Conservation (phyloP, 2,113 vertebrate species). For the Himantopus leucocephalus region DNA sequence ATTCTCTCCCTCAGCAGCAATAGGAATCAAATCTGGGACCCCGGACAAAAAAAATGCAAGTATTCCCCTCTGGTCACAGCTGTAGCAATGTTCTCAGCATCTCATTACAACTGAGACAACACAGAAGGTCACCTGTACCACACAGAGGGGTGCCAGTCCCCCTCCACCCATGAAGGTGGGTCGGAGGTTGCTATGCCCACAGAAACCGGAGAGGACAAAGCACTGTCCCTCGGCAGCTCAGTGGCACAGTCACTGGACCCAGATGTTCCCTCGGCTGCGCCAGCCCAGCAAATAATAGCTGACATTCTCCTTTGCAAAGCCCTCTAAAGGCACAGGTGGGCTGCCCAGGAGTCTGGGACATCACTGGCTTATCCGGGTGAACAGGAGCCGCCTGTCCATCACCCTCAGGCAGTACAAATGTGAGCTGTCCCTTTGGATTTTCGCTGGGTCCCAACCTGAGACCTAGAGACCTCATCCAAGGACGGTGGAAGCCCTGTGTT, state of each 20-base stretch:
- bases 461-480: background rate
- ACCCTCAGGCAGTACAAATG: background rate
- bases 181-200: background rate
- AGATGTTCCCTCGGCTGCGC: background rate
- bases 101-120: background rate
- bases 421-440: background rate
- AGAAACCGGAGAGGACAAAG: background rate
- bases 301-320: background rate
- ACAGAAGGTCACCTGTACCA: background rate
- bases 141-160: background rate
- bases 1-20: background rate
- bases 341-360: background rate
- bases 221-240: background rate
- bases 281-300: background rate
- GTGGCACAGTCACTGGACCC: background rate
- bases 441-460: background rate
- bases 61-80: background rate
- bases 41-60: background rate
- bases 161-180: fast-evolving
- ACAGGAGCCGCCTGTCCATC: background rate
- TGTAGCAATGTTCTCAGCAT: background rate
- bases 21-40: background rate
- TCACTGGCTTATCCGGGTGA: background rate
- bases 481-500: fast-evolving
- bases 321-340: background rate